phyloP scores from a whole-genome alignment of 1,140 invertebrate genomes.

The Drosophila arawakana region DNA sequence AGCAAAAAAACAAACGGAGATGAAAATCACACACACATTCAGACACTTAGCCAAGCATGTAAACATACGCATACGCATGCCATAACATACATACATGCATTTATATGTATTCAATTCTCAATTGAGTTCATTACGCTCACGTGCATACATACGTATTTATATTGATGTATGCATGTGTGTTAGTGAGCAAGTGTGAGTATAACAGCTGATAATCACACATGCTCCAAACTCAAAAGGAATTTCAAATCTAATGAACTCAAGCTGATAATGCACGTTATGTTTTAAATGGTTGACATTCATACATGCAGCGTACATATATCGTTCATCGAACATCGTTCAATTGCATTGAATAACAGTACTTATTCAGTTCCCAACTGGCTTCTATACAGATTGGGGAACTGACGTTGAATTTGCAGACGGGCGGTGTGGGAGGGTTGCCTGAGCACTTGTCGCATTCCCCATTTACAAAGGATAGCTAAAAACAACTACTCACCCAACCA shows the following conservation, averaged over 20 bases:
- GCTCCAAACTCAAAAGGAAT: too few relatives aligned
- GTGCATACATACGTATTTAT: slow-evolving; percentile 21
- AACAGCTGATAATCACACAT: too few relatives aligned
- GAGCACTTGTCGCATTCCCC: neutral
- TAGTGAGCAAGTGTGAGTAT: neutral
- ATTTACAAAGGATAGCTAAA: neutral
- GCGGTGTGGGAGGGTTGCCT: neutral
- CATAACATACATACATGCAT: slow-evolving; percentile 21
- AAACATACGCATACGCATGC: neutral
- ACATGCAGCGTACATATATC: too few relatives aligned
- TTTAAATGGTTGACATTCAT: too few relatives aligned
- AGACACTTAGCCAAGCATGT: neutral
- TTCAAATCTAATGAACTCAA: too few relatives aligned
- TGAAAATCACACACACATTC: neutral
- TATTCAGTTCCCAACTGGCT: too few relatives aligned
- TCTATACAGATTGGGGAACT: too few relatives aligned
- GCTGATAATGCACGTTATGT: too few relatives aligned
- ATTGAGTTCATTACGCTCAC: slow-evolving; percentile 17
- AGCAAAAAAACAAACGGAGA: neutral
- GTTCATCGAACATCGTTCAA: too few relatives aligned
- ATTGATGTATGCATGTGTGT: neutral
- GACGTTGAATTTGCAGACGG: too few relatives aligned
- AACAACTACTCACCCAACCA: too few relatives aligned
- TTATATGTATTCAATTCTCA: slow-evolving; percentile 40
- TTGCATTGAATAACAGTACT: too few relatives aligned